Base-by-base conservation (phyloP, 1,140 invertebrate species). In the Cotesia chilonis region DNA sequence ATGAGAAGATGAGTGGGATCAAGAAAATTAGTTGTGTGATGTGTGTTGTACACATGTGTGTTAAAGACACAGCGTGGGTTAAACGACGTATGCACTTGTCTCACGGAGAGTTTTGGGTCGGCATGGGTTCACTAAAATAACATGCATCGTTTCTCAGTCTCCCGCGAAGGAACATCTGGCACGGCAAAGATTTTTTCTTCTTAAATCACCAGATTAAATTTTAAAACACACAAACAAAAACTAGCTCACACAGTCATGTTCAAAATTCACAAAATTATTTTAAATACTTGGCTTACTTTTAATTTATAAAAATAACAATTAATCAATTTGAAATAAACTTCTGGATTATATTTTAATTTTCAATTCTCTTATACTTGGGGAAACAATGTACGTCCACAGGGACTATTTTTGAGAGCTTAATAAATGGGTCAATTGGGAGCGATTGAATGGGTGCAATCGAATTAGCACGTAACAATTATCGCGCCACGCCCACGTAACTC, bases 381-480 rank as follows among this genome's bases (percentile, higher is more conserved):
- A 37, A 63, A 38, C 37, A n/a, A 12, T 35, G 61, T 10, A 37
- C 47, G 10, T 37, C 67, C 12, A 54, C 52, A 4, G 68, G 65
- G 68, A 65, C 67, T 57, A 61, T 60, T 71, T 60, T 64, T 68
- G 59, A 55, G 61, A 35, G 59, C 38, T 54, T 70, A 68, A 72
- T 71, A 68, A 66, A 75, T 76, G 74, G 76, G 75, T 80, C 81
- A 82, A 80, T 82, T 81, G 77, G 74, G 71, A 75, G 76, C 78
- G 74, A 77, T 79, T 72, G 78, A 77, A 75, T 75, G 74, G 77
- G 72, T 66, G 66, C 67, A 81, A 82, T 79, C 77, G 76, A 82
- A 82, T 82, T 82, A 81, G 79, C 77, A 77, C 77, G 75, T 80
- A 78, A 70, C 78, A 78, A 79, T 79, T 80, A 79, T 79, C 76